Evolutionary conservation across 2,888 invertebrate genomes (phyloP), one percentile per base, ranked within the genome.

Genomic region (Lasioglossum vierecki): DNA sequence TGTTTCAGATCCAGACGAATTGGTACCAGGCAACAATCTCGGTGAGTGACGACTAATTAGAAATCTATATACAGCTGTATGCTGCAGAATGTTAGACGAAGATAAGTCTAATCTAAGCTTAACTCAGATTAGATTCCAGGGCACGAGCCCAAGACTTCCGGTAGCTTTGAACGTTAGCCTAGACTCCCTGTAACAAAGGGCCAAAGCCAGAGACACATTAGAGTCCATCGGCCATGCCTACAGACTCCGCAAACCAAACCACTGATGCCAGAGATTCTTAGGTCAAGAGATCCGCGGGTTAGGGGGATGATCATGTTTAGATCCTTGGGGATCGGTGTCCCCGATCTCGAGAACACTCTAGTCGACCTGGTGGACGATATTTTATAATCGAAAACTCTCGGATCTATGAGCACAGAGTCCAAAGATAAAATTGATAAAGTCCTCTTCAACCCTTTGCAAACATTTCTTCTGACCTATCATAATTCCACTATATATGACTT

Each of bases 41-140:
- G 79, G 84, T 83, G 41, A 84, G 84, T 73, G 4, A 41, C 30
- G 30, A 70, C 11, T 13, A n/a, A 70, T n/a, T 68, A 35, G 4
- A 39, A 39, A 35, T 22, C 22, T 68, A 9, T 68, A 18, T 2
- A 8, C 9, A 39, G 11, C 35, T 11, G 3, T 22, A 39, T 39
- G 26, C 57, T 57, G 13, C 63, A 15, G 63, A 15, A 30, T 15
- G 63, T 30, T 6, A 15, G 26, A 30, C 63, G 18, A 30, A 63
- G 30, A 30, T 63, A 63, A 63, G 63, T 63, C 30, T 30, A 63
- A 30, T 63, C 8, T 63, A 63, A 30, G 30, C 63, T 63, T 6
- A 30, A 30, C 6, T 63, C 30, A 18, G 30, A 18, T 63, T 30
- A 63, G 30, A 63, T 63, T 63, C 63, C 63, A 30, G 30, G 63